Conservation (phyloP, 53 echinoderm and acorn worm species). For the Antedon mediterranea region DNA sequence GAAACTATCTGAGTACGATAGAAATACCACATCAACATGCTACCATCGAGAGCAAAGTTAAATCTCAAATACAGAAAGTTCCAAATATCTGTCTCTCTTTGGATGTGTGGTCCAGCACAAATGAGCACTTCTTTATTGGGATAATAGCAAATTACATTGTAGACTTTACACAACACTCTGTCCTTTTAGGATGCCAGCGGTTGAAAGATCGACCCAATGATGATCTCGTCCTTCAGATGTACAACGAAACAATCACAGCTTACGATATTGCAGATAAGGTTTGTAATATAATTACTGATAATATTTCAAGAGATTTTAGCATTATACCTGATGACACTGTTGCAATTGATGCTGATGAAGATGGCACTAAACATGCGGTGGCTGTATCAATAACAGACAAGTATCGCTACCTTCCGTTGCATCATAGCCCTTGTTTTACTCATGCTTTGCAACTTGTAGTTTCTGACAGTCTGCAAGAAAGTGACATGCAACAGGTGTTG, state of each 20-base stretch:
- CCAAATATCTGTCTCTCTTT: not conserved
- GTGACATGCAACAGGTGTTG: not conserved
- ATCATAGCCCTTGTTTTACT: not conserved
- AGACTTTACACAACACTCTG: not conserved
- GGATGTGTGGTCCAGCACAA: not conserved
- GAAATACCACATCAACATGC: not conserved
- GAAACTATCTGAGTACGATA: not conserved
- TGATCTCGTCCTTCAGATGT: not conserved
- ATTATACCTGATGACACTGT: too few species aligned
- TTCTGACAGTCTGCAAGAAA: not conserved
- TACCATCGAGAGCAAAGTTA: not conserved
- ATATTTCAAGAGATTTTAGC: too few species aligned
- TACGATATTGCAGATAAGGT: not conserved
- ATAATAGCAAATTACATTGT: not conserved
- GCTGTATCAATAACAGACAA: too few species aligned
- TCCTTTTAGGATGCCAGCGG: not conserved
- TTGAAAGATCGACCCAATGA: not conserved
- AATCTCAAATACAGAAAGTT: not conserved
- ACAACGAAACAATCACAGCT: not conserved
- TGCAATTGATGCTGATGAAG: too few species aligned
- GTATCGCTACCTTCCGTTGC: too few species aligned
- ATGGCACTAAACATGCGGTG: too few species aligned
- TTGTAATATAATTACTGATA: not conserved
- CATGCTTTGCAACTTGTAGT: not conserved
- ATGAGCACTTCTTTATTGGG: not conserved